Evolutionary conservation across 2,113 vertebrate genomes (phyloP).

Genomic region (Oxyura jamaicensis): DNA sequence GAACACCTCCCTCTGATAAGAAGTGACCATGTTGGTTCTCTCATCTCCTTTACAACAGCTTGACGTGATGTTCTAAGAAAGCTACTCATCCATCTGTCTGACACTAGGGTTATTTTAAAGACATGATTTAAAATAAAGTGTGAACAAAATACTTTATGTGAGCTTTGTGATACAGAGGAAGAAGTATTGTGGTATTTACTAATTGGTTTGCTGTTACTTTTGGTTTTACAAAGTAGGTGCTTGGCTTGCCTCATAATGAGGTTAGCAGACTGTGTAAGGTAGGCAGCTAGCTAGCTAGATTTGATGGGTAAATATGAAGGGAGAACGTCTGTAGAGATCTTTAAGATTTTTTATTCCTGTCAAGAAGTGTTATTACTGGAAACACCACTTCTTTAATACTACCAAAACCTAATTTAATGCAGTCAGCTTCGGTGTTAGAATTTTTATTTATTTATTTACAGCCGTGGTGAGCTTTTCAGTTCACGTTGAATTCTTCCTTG

Average conservation of each 20-base stretch:
- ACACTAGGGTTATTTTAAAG: not conserved
- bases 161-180: not conserved
- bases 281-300: not conserved
- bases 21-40: rapidly evolving
- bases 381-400: not conserved
- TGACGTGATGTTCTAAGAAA: not conserved
- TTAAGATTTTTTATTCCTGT: not conserved
- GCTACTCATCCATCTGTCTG: not conserved
- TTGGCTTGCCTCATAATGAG: not conserved
- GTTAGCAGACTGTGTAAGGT: not conserved
- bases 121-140: not conserved
- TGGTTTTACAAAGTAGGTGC: not conserved
- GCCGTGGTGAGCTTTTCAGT: not conserved
- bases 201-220: not conserved
- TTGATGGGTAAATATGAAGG: not conserved
- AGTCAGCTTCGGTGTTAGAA: not conserved
- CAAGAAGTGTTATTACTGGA: not conserved
- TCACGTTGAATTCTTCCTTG: not conserved
- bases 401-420: not conserved
- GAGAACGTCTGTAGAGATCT: not conserved
- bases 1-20: not conserved
- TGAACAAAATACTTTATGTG: not conserved
- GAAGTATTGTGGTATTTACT: not conserved
- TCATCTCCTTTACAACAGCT: not conserved
- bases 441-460: not conserved